A percentile compares a stretch with the other conserved stretches of the same genome.
These are phyloP conservation scores for Chiroxiphia lanceolata DNA, from an alignment of 2,797 vertebrate species.

Conservation along the genomic window DNA sequence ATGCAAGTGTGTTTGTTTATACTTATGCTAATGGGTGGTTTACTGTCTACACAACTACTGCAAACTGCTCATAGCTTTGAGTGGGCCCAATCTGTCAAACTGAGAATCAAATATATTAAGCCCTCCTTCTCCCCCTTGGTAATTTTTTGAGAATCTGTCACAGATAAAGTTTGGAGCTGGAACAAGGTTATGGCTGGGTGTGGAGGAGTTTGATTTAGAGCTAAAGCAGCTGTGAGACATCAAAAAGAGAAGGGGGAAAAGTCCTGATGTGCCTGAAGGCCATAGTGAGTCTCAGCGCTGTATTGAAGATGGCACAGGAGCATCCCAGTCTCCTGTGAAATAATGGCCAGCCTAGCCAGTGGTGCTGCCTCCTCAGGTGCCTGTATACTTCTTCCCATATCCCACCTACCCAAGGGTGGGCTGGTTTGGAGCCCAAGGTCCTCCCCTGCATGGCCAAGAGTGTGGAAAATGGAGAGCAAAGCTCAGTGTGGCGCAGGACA, in stretches of 20 bases:
- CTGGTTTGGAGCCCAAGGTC: background rate
- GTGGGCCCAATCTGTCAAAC: background rate
- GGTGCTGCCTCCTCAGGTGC: background rate
- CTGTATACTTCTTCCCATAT: background rate
- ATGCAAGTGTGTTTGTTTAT: background rate
- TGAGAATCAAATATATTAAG: background rate
- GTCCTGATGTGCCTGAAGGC: background rate
- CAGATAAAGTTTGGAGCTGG: background rate
- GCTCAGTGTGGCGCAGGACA: background rate
- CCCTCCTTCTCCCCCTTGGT: background rate
- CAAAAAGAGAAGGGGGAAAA: background rate
- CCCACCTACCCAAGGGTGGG: background rate
- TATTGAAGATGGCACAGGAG: background rate
- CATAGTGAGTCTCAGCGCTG: too few relatives aligned
- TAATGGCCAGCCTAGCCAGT: background rate
- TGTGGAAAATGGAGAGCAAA: background rate
- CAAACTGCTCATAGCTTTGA: background rate
- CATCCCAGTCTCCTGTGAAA: background rate
- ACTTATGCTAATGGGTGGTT: background rate
- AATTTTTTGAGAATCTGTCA: background rate
- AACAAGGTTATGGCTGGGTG: background rate
- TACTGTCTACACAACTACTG: background rate
- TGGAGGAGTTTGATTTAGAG: background rate
- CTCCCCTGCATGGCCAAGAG: accelerated
- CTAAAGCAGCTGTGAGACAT: background rate